Evolutionary conservation across 1,140 invertebrate species (phyloP).

Genomic region (Chironomus tepperi): DNA sequence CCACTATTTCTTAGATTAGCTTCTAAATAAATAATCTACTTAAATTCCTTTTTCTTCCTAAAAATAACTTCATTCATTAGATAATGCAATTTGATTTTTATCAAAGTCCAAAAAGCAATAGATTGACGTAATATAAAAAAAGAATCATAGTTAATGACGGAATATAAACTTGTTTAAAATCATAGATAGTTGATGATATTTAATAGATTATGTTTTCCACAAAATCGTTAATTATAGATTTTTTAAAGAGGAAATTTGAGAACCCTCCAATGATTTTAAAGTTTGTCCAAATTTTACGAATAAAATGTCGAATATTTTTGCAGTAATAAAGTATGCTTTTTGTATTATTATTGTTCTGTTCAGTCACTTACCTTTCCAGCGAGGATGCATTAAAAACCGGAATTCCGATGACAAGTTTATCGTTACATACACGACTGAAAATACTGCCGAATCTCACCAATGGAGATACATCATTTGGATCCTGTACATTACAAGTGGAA

Average conservation of each 20-base stretch:
- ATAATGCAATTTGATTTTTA: background rate
- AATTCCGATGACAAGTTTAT: conserved; percentile 1
- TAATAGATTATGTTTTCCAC: background rate
- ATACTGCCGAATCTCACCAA: background rate
- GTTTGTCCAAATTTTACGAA: conserved; percentile 18
- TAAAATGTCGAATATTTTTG: background rate
- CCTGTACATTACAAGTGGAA: background rate
- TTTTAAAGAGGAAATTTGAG: background rate
- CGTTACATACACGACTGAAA: background rate
- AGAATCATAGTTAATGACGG: background rate
- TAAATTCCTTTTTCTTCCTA: conserved; percentile 15
- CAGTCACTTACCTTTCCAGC: background rate
- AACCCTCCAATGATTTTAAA: background rate
- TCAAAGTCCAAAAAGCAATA: background rate
- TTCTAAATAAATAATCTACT: background rate
- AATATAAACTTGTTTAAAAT: background rate
- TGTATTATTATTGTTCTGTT: no score
- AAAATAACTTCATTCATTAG: background rate
- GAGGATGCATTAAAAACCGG: background rate
- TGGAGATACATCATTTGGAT: background rate
- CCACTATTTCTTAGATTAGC: background rate
- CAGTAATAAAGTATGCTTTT: background rate
- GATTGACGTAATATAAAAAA: background rate
- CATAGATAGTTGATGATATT: background rate
- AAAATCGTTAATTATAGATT: background rate